Base-by-base conservation (phyloP, 2,113 vertebrate species). In the Gadus chalcogrammus region DNA sequence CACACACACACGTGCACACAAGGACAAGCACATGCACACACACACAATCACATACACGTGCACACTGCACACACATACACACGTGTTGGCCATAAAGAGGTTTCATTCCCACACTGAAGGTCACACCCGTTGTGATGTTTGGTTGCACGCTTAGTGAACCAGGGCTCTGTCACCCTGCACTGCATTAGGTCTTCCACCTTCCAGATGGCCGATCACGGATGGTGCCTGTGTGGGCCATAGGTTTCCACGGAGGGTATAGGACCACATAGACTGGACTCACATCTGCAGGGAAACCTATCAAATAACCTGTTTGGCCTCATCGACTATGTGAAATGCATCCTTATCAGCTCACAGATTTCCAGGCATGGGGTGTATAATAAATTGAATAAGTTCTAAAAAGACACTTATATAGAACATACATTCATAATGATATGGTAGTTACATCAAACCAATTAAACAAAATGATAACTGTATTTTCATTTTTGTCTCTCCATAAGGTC, bases 121-220 rank as follows among this genome's bases (percentile, higher is more conserved):
- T 17, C 8, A 58, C 76, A 67, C 76, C 67, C 42, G 42, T 80
- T 73, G 55, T 55, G 68, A 56, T 79, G 82, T 76, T 83, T 53
- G 75, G 70, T 62, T 11, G 31, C 79, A 69, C 69, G 77, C 42
- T 65, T 52, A 16, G 20, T 71, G 73, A 79, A 87, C 76, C 75
- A 84, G 82, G 74, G 79, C 65, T 73, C 70, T 56, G 75, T 83
- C 71, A 71, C 74, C 53, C 67, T 64, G 65, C 67, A 67, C 66
- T 76, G 48, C 65, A 77, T 20, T 31, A 66, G 68, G 71, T 59
- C 71, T 67, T 85, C 68, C 31, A 53, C 74, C 78, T 80, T 82
- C 80, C 85, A 86, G 83, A 87, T 83, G 88, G 81, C 67, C 66
- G 78, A 68, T 61, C 72, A 72, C 74, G 80, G 42, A 12, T 4